Conservation (phyloP, 2,888 invertebrate genomes). For the Dryobota labecula region DNA sequence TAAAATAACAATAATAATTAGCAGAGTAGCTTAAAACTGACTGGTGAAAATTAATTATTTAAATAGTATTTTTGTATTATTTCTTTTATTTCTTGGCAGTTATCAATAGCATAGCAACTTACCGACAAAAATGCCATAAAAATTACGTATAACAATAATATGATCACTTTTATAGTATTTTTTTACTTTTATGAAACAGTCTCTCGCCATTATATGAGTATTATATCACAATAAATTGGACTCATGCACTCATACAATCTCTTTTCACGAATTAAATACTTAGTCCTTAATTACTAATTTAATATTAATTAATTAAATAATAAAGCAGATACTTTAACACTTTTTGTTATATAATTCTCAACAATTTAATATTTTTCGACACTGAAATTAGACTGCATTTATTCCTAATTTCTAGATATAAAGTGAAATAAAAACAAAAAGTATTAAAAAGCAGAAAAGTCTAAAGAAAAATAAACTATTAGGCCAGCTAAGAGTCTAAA, state of each 20-base stretch:
- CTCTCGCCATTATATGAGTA: conserved; percentile 43
- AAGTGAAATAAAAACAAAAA: conserved; percentile 25
- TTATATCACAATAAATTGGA: conserved; percentile 44
- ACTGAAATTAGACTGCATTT: conserved; percentile 12
- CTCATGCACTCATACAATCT: conserved; percentile 39
- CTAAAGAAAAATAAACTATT: conserved; percentile 45
- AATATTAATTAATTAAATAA: conserved; percentile 4
- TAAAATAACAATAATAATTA: background rate
- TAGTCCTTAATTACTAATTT: conserved; percentile 6
- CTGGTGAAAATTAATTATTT: background rate
- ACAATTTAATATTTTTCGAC: conserved; percentile 8
- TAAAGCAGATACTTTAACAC: conserved; percentile 25
- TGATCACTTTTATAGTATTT: conserved; percentile 1
- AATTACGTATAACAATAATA: conserved; percentile 12
- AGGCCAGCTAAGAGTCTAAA: conserved; percentile 59
- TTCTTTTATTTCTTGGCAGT: background rate
- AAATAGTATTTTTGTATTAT: background rate
- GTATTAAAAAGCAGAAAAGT: conserved; percentile 25
- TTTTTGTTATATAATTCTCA: conserved; percentile 17
- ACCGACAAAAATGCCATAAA: conserved; percentile 17
- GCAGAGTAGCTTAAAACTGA: background rate
- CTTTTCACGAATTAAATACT: conserved; percentile 17
- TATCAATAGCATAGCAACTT: background rate
- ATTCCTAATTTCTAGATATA: background rate
- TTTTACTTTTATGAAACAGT: conserved; percentile 3